phyloP scores from a whole-genome alignment of 2,113 vertebrate genomes.

The Dinomys branickii region DNA sequence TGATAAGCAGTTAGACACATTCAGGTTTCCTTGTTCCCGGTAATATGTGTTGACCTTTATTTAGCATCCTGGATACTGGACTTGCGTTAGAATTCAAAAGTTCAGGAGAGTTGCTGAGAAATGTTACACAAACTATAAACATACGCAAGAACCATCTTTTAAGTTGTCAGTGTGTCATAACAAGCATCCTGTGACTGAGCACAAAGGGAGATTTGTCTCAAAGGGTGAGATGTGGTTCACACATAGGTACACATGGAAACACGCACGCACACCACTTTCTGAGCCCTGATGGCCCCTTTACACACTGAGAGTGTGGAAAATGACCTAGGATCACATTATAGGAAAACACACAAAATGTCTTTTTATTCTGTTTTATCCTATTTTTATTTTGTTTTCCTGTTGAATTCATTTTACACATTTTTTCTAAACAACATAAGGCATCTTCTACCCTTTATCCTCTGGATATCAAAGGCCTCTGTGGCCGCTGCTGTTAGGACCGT shows the following conservation, averaged over 20 bases:
- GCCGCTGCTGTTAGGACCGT: neutral
- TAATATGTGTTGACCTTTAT: neutral
- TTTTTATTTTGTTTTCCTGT: neutral
- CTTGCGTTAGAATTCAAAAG: neutral
- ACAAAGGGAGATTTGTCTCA: neutral
- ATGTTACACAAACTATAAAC: neutral
- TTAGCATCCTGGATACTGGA: neutral
- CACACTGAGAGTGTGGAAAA: neutral
- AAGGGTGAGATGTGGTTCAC: neutral
- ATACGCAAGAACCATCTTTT: neutral
- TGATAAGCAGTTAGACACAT: constrained; percentile 17
- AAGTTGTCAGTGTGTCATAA: neutral
- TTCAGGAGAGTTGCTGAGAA: neutral
- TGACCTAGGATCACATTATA: neutral
- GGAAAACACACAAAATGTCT: neutral
- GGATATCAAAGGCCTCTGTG: neutral
- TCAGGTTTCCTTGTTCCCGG: constrained; percentile 1
- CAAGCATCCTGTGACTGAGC: neutral
- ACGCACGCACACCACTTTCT: neutral
- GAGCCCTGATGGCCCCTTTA: neutral
- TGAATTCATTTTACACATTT: neutral
- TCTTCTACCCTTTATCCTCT: neutral
- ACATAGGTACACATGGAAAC: neutral
- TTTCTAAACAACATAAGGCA: neutral
- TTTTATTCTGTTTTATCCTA: neutral